phyloP scores from a whole-genome alignment of 37 sponge, comb jelly and placozoan genomes.

The Spongilla lacustris region DNA sequence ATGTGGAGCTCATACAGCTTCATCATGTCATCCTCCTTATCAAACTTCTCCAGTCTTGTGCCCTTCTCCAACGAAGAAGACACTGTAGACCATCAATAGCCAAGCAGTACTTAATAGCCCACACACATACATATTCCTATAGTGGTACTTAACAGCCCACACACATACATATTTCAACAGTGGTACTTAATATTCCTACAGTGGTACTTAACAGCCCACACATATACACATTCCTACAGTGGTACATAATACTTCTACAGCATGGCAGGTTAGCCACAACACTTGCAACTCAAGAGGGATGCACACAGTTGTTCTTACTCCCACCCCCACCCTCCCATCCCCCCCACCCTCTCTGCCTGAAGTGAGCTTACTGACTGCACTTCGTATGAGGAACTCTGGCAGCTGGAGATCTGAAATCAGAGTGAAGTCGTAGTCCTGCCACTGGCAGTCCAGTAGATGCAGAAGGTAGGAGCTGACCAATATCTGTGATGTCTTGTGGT shows the following conservation, averaged over 20 bases:
- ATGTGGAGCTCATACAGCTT: slow-evolving; percentile 50
- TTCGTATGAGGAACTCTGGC: slow-evolving; percentile 62
- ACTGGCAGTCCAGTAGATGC: slow-evolving; percentile 76
- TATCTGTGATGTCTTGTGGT: slow-evolving; percentile 11
- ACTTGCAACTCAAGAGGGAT: neutral
- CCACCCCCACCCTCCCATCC: too few relatives aligned
- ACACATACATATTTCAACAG: neutral
- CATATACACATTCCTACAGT: slow-evolving; percentile 6
- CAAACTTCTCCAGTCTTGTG: slow-evolving; percentile 37
- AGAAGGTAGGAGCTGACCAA: slow-evolving; percentile 37
- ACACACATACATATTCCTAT: neutral
- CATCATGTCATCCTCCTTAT: slow-evolving; percentile 75
- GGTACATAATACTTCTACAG: too few relatives aligned
- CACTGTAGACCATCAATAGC: neutral
- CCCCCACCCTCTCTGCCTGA: too few relatives aligned
- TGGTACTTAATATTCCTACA: too few relatives aligned
- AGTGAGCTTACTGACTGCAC: slow-evolving; percentile 57
- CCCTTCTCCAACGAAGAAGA: slow-evolving; percentile 15
- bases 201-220: neutral
- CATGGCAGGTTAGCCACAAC: too few relatives aligned
- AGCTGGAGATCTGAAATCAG: slow-evolving; percentile 72
- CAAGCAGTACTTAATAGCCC: neutral
- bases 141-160: neutral
- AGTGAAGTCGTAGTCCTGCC: slow-evolving; percentile 85
- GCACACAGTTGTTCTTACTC: too few relatives aligned